Evolutionary conservation across 2,888 invertebrate species (phyloP).

Genomic region (Eupithecia vulgata): DNA sequence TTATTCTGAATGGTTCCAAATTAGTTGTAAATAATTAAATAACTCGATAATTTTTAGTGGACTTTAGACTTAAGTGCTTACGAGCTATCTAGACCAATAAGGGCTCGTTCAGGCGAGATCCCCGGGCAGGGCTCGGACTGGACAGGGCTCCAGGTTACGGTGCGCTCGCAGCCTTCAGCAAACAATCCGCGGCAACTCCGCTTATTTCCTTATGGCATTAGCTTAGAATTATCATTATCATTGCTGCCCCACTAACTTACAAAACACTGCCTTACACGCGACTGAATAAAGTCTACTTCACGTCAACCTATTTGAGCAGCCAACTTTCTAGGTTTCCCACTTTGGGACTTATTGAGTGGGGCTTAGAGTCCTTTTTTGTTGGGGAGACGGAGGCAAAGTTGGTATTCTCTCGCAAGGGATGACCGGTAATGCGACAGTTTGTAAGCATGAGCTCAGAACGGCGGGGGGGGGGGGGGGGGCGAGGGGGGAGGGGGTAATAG

Average conservation of each 20-base stretch:
- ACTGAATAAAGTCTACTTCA: slow-evolving; percentile 60
- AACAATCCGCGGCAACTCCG: slow-evolving; percentile 66
- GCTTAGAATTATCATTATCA: slow-evolving; percentile 76
- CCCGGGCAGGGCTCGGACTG: background rate
- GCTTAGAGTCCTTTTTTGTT: slow-evolving; percentile 59
- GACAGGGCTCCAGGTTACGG: slow-evolving; percentile 35
- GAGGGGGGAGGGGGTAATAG: slow-evolving; percentile 60
- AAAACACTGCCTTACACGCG: slow-evolving; percentile 53
- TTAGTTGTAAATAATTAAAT: background rate
- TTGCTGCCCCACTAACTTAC: slow-evolving; percentile 54
- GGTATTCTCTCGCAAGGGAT: slow-evolving; percentile 70
- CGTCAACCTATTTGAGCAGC: slow-evolving; percentile 46
- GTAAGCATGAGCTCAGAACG: slow-evolving; percentile 81
- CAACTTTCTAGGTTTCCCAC: slow-evolving; percentile 51
- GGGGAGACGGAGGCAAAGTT: slow-evolving; percentile 45
- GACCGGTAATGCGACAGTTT: slow-evolving; percentile 82
- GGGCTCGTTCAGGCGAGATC: background rate
- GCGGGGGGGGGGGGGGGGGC: slow-evolving; percentile 54
- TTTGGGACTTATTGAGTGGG: slow-evolving; percentile 46
- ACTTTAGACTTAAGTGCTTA: background rate
- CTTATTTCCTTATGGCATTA: slow-evolving; percentile 76
- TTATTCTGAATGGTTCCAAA: background rate
- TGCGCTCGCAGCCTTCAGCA: slow-evolving; percentile 49
- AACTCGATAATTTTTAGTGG: background rate
- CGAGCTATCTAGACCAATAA: background rate